A percentile compares a stretch with the other conserved stretches of the same genome.
Conservation (phyloP, 2,888 invertebrate species). For the Mellilla xanthometata region DNA sequence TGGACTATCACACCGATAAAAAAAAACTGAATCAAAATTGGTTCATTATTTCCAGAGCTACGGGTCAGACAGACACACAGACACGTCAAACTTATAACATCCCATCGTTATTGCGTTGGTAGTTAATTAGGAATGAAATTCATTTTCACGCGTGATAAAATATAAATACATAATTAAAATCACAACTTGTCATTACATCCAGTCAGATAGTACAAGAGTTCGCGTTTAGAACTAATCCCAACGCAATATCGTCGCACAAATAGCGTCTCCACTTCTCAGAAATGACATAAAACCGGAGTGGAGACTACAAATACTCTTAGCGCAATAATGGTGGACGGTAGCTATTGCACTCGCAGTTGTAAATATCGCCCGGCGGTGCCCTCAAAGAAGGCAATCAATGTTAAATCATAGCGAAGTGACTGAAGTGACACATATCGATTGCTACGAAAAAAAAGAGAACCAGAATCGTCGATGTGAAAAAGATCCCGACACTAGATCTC, state of each 20-base stretch:
- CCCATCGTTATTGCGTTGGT: too few relatives aligned
- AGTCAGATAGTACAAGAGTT: too few relatives aligned
- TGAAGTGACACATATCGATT: constrained; percentile 61
- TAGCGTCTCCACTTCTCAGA: constrained; percentile 52
- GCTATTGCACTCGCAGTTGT: constrained; percentile 61
- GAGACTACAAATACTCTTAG: constrained; percentile 41
- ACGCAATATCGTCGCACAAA: constrained; percentile 49
- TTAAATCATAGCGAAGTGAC: constrained; percentile 69
- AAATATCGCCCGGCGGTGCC: constrained; percentile 62
- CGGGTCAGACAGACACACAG: too few relatives aligned
- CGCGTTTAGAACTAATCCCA: constrained; percentile 49
- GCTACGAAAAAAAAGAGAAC: constrained; percentile 48
- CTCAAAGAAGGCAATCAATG: constrained; percentile 72
- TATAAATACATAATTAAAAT: too few relatives aligned
- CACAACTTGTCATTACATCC: too few relatives aligned
- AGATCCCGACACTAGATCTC: constrained; percentile 69
- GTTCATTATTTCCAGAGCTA: too few relatives aligned
- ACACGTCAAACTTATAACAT: too few relatives aligned
- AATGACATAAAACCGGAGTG: constrained; percentile 39
- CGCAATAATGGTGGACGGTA: constrained; percentile 56
- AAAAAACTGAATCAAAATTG: too few relatives aligned
- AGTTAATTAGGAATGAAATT: too few relatives aligned
- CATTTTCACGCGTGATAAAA: too few relatives aligned
- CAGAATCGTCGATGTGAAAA: constrained; percentile 57
- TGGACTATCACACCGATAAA: too few relatives aligned